Evolutionary conservation across 2,113 vertebrate species (phyloP), one percentile per base, ranked within the genome.

Genomic region (Atrichornis clamosus): DNA sequence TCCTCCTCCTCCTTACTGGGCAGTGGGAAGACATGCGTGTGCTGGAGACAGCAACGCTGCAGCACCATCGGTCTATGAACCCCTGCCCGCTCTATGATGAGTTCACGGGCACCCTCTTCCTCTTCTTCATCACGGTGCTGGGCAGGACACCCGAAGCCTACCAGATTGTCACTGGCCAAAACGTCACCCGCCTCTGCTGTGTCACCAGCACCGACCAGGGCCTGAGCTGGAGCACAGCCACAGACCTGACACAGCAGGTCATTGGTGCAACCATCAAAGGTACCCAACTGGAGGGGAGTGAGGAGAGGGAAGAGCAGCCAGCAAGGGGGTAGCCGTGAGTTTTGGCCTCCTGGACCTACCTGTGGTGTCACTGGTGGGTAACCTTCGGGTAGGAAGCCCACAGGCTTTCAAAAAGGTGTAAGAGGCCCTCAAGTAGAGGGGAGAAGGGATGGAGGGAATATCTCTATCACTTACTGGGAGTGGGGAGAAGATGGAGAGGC

Each of bases 1-100:
- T 72, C 46, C 23, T 44, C 22, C 37, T 37, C 37, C 81, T 56
- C 26, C 42, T 79, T 75, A 49, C 33, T 4, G 90, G n/a, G 75
- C 97, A 99, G 99, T 99, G 99, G 99, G 98, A 98, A 28, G 97
- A 98, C 76, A 98, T 99, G 98, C 96, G 91, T 1, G 98, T 98
- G 62, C 96, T 99, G 88, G 97, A 97, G 59, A 98, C 98, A 0
- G 99, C 99, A 0, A 94, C 80, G 2, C 97, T 99, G 96, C 97
- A 97, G 27, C 98, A 98, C 53, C 98, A 99, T 89, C 98, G 99
- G 7, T 99, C 99, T 2, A 99, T 99, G 99, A 99, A 99, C 95
- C 99, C 99, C 16, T 99, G 99, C 74, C 99, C 99, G 0, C 98
- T 99, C 90, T 99, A 98, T 0, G 99, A 99, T 4, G 97, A 98